Conservation (phyloP, 2,888 invertebrate species). For the Oligia strigilis region DNA sequence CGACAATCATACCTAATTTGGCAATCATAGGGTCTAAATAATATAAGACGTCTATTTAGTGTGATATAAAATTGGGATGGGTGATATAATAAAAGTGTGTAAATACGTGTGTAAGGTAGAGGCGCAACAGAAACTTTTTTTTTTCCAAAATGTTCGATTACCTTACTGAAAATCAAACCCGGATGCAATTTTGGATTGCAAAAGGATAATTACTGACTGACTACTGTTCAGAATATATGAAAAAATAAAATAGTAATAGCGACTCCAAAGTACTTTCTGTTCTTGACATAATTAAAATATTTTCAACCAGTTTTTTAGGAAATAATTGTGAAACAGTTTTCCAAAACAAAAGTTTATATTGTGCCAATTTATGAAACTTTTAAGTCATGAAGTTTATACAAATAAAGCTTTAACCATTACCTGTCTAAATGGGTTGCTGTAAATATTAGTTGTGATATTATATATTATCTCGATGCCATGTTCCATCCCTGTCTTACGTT, state of each 20-base stretch:
- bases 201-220: not conserved
- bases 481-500: conserved; percentile 67
- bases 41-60: conserved; percentile 64
- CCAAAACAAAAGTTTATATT: conserved; percentile 24
- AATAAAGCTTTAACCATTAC: conserved; percentile 84
- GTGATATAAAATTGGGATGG: conserved; percentile 76
- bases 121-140: conserved; percentile 25
- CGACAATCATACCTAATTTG: conserved; percentile 56
- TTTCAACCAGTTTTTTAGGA: not conserved
- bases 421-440: conserved; percentile 79
- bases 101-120: conserved; percentile 51
- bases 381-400: conserved; percentile 60
- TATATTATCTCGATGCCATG: conserved; percentile 83
- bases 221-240: not conserved
- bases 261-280: not conserved
- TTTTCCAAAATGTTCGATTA: not conserved
- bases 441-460: conserved; percentile 83
- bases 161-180: not conserved
- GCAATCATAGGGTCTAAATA: conserved; percentile 54
- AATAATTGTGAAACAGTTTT: conserved; percentile 13
- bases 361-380: conserved; percentile 35
- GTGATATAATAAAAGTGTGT: conserved; percentile 68
- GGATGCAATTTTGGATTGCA: not conserved
- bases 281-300: not conserved
- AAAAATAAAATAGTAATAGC: not conserved